Base-by-base conservation (phyloP, 2,113 vertebrate species). In the Vanacampus margaritifer region DNA sequence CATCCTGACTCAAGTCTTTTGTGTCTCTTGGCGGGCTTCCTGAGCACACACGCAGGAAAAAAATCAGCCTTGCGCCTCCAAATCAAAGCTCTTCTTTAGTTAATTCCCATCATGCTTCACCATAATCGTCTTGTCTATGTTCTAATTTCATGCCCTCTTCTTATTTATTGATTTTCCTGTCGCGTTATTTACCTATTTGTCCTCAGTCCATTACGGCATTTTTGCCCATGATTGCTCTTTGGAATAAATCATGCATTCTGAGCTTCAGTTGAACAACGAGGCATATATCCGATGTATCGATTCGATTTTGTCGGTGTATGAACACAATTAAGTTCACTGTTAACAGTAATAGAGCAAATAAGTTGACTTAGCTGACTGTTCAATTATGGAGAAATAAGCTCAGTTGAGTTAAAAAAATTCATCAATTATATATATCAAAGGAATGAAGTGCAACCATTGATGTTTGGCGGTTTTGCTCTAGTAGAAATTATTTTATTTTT, bases 91-190 rank as follows among this genome's bases (percentile, higher is more conserved):
- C 60, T 68, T 32, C 41, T 71, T 76, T 66, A 35, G 11, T 70
- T 68, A 43, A n/a, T 56, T 36, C 19, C 1, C 46, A 39, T n/a
- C 63, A 50, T 67, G 65, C 46, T 46, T 68, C 5, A 63, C 26
- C 14, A 48, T 78, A 72, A 68, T 70, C 76, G 66, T 69, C 60
- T 71, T 53, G 62, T 63, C 65, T 68, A 48, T 65, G 50, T 36
- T 48, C 74, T 78, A 56, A 79, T 84, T 87, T 84, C 76, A 87
- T 75, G 76, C 69, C 63, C 54, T 71, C 73, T 87, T 85, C 78
- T 83, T 80, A 84, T 80, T 83, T 84, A 90, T 86, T 83, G 80
- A 90, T 89, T 83, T 75, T 28, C 81, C 67, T 85, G 82, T 83
- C 81, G 79, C 78, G 83, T 88, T 87, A 84, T 86, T 85, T 78